Conservation (phyloP, 1,140 invertebrate species). For the Drosophila pseudoobscura region DNA sequence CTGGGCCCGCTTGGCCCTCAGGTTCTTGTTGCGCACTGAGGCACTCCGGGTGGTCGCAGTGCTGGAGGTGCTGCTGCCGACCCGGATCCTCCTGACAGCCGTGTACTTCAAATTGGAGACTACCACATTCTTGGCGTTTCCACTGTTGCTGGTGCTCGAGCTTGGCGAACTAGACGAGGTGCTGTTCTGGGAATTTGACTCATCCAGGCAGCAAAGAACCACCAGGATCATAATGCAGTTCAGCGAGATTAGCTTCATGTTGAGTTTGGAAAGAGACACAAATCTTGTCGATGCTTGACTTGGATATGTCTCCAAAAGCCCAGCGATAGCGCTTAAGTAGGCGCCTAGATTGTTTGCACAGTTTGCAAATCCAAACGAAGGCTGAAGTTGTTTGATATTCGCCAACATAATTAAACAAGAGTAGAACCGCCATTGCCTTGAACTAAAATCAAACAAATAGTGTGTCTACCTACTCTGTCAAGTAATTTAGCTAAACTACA, state of each 20-base stretch:
- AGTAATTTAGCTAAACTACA: slow-evolving; percentile 32
- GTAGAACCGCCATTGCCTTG: slow-evolving; percentile 24
- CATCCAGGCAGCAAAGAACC: slow-evolving; percentile 18
- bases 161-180: too few species aligned
- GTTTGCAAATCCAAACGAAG: slow-evolving; percentile 45
- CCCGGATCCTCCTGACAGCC: slow-evolving; percentile 19
- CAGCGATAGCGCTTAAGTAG: slow-evolving; percentile 39
- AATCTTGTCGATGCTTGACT: slow-evolving; percentile 10
- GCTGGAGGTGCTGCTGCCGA: slow-evolving; percentile 22
- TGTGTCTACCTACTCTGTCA: slow-evolving; percentile 22
- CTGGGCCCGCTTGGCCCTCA: slow-evolving; percentile 13
- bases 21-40: slow-evolving; percentile 8
- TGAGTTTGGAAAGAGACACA: background rate
- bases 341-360: slow-evolving; percentile 42
- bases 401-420: slow-evolving; percentile 21
- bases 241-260: slow-evolving; percentile 36
- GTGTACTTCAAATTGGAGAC: slow-evolving; percentile 30
- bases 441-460: slow-evolving; percentile 30
- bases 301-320: slow-evolving; percentile 25
- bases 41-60: slow-evolving; percentile 21
- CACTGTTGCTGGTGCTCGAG: background rate
- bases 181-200: background rate
- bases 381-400: slow-evolving; percentile 14
- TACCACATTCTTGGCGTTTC: slow-evolving; percentile 8
- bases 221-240: slow-evolving; percentile 15